Evolutionary conservation across 1,140 invertebrate genomes (phyloP).

Genomic region (Radopholus similis): DNA sequence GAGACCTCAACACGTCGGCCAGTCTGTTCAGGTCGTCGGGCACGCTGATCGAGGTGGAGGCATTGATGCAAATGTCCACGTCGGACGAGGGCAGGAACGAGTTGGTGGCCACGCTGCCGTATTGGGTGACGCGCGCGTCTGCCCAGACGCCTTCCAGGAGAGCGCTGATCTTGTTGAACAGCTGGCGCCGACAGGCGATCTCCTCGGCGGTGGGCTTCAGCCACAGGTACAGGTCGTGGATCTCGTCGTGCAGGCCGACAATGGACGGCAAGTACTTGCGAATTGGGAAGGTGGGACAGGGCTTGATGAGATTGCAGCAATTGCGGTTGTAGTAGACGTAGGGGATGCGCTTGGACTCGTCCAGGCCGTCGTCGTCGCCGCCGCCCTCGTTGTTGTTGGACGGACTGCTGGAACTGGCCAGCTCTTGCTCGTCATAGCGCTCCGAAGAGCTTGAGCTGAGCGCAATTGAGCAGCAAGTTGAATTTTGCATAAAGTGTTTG

Average conservation of each 20-base stretch:
- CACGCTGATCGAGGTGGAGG: not conserved
- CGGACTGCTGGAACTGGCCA: constrained; percentile 12
- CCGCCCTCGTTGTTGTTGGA: not conserved
- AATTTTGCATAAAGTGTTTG: not conserved
- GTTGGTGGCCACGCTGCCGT: constrained; percentile 27
- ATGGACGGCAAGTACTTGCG: not conserved
- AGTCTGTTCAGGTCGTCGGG: constrained; percentile 10
- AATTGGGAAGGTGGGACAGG: not conserved
- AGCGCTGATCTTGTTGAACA: constrained; percentile 7
- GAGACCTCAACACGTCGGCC: constrained; percentile 2
- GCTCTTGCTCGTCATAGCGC: not conserved
- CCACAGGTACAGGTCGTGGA: constrained; percentile 47
- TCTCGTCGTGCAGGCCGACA: constrained; percentile 42
- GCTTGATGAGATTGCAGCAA: not conserved
- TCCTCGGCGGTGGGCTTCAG: constrained; percentile 42
- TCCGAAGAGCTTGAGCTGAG: not conserved
- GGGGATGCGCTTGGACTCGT: not conserved
- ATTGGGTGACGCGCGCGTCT: constrained; percentile 3
- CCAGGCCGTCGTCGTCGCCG: not conserved
- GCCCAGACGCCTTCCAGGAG: constrained; percentile 7
- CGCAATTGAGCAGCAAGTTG: not conserved
- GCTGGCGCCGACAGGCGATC: not conserved
- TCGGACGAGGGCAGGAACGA: constrained; percentile 33
- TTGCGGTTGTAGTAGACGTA: not conserved
- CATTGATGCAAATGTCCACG: constrained; percentile 26